These are phyloP conservation scores for Anoura caudifer DNA, from an alignment of 2,113 vertebrate genomes.

Conservation along the genomic window DNA sequence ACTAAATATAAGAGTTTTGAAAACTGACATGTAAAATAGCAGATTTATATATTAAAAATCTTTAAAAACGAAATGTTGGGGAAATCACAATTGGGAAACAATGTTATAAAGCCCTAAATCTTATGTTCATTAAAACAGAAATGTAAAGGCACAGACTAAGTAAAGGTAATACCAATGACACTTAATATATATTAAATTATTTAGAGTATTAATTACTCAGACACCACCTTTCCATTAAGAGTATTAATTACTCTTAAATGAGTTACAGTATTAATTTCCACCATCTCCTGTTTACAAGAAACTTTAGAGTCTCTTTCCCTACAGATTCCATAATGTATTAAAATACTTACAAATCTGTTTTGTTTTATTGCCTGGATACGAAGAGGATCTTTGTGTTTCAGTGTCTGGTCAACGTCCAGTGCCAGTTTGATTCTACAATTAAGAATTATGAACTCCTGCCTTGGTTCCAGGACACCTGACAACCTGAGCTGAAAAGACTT, in stretches of 20 bases:
- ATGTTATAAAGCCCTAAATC: neutral
- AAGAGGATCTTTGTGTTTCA: neutral
- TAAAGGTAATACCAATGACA: neutral
- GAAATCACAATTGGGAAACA: neutral
- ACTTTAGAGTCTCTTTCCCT: neutral
- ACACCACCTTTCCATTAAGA: neutral
- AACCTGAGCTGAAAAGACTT: neutral
- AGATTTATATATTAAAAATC: neutral
- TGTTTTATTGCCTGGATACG: neutral
- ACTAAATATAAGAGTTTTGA: neutral
- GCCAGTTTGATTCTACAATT: neutral
- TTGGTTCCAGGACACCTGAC: neutral
- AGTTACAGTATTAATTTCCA: conserved; percentile 6
- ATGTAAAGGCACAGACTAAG: neutral
- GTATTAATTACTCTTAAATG: neutral
- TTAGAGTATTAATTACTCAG: neutral
- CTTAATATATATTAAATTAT: neutral
- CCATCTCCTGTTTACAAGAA: conserved; percentile 15
- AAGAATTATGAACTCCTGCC: neutral
- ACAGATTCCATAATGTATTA: neutral
- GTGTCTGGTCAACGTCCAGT: neutral
- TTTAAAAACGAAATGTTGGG: neutral
- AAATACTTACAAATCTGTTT: neutral
- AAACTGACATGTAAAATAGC: neutral
- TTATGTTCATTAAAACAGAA: conserved; percentile 38